Conservation (phyloP, 2,797 vertebrate genomes). For the Acanthiza pusilla region DNA sequence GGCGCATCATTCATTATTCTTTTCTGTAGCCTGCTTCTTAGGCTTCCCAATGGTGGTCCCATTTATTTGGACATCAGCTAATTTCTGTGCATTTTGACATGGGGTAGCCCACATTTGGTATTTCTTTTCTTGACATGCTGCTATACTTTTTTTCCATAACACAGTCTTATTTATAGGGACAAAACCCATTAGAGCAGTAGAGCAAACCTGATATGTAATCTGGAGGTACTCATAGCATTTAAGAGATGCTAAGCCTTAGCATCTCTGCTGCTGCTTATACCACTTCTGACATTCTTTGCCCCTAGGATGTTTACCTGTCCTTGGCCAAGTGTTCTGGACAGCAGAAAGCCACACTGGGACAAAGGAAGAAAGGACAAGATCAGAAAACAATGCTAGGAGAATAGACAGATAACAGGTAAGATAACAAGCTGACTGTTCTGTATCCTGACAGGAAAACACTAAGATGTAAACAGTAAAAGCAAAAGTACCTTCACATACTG, state of each 20-base stretch:
- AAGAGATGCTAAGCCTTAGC: not conserved
- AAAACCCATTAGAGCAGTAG: not conserved
- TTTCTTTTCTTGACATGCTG: not conserved
- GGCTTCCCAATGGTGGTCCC: not conserved
- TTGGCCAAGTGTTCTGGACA: conserved; percentile 37
- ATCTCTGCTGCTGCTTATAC: not conserved
- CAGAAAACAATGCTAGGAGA: not conserved
- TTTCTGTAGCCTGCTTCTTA: not conserved
- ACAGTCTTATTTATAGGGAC: not conserved
- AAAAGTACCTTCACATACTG: not conserved
- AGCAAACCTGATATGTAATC: not conserved
- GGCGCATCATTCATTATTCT: not conserved
- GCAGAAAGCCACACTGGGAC: conserved; percentile 40
- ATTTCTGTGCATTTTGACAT: not conserved
- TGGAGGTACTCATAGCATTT: not conserved
- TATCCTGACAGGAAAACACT: not conserved
- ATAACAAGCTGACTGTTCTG: not conserved
- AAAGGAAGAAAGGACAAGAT: conserved; percentile 46
- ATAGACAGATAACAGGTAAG: not conserved
- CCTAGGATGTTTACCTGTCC: conserved; percentile 57
- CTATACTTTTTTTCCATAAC: not conserved
- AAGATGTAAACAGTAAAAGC: not conserved
- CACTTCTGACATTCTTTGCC: not conserved
- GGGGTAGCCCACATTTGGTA: not conserved
- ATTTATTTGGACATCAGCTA: not conserved